Evolutionary conservation across 2,113 vertebrate genomes (phyloP).

Genomic region (Chiloscyllium plagiosum): DNA sequence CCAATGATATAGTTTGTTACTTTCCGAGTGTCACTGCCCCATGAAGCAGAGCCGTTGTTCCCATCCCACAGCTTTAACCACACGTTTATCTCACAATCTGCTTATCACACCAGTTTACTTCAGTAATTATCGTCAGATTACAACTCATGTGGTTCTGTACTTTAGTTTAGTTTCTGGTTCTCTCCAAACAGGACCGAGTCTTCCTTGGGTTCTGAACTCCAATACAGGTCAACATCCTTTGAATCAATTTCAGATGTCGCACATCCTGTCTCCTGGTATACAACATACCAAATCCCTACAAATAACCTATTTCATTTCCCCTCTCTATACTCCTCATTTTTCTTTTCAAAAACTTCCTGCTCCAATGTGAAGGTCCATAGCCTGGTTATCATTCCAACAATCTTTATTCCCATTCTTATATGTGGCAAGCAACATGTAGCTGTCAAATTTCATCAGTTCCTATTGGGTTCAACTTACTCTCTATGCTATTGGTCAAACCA

Average conservation of each 20-base stretch:
- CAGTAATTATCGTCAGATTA: neutral
- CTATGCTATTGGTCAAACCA: neutral
- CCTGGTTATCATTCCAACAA: neutral
- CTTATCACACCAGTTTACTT: neutral
- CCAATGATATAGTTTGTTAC: no score
- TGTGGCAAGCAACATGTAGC: neutral
- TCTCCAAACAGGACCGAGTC: neutral
- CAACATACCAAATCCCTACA: neutral
- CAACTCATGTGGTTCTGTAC: neutral
- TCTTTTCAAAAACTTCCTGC: neutral
- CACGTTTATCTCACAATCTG: no score
- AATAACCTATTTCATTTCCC: neutral
- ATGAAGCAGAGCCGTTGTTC: no score
- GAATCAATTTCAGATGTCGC: neutral
- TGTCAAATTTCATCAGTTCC: neutral
- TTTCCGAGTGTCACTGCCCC: no score
- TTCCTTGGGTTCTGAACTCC: neutral
- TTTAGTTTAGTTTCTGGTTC: neutral
- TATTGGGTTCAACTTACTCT: neutral
- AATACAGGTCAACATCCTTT: neutral
- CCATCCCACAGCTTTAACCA: no score
- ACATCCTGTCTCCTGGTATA: neutral
- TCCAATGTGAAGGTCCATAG: neutral
- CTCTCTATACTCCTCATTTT: neutral
- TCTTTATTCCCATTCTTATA: neutral